A percentile compares a stretch with the other conserved stretches of the same genome.
Evolutionary conservation across 2,888 invertebrate species (phyloP).

Genomic region (Drosophila greeni): DNA sequence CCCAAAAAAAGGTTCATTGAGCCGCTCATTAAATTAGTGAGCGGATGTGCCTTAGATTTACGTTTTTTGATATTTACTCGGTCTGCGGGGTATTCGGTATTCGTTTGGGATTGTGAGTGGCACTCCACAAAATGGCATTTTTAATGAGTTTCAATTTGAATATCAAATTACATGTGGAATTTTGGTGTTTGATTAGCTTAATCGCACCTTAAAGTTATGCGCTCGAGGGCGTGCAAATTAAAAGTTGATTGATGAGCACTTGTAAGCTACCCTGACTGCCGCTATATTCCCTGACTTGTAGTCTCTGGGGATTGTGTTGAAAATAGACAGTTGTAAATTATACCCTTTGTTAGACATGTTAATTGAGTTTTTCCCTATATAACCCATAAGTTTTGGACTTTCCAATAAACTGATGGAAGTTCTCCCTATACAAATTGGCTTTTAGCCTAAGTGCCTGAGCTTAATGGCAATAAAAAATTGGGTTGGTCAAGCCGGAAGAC

Average conservation of each 20-base stretch:
- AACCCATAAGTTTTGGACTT: slow-evolving; percentile 18
- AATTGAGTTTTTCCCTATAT: slow-evolving; percentile 43
- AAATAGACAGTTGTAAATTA: slow-evolving; percentile 8
- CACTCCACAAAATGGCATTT: slow-evolving; percentile 30
- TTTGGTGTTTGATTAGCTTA: slow-evolving; percentile 13
- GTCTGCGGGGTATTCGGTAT: not conserved
- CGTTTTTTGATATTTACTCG: slow-evolving; percentile 26
- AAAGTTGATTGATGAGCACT: slow-evolving; percentile 37
- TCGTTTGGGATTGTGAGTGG: slow-evolving; percentile 6
- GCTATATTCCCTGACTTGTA: not conserved
- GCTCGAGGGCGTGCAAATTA: not conserved
- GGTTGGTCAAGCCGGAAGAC: slow-evolving; percentile 26
- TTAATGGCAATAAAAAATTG: slow-evolving; percentile 10
- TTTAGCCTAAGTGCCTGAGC: slow-evolving; percentile 30
- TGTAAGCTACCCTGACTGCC: slow-evolving; percentile 17
- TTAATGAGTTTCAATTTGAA: slow-evolving; percentile 47
- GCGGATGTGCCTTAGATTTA: slow-evolving; percentile 49
- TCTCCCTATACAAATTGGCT: slow-evolving; percentile 19
- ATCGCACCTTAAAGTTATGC: slow-evolving; percentile 5
- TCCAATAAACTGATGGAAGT: slow-evolving; percentile 15
- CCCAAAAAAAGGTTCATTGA: slow-evolving; percentile 51
- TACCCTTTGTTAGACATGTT: slow-evolving; percentile 31
- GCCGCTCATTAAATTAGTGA: slow-evolving; percentile 59
- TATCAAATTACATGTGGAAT: slow-evolving; percentile 37
- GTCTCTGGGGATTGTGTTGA: not conserved